phyloP scores from a whole-genome alignment of 2,888 invertebrate genomes.

The Lumbricus terrestris region DNA sequence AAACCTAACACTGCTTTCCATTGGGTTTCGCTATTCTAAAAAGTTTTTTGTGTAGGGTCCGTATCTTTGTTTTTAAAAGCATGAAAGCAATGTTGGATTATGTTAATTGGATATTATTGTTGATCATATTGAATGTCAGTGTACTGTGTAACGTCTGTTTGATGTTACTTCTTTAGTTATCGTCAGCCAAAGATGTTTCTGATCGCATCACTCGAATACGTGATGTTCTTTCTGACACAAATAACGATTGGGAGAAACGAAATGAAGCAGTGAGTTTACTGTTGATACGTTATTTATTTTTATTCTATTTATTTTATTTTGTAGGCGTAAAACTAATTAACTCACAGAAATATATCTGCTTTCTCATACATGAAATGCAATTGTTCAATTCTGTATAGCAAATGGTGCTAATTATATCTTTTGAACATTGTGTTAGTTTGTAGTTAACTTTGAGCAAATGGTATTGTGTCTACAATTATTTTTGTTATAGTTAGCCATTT shows the following conservation, averaged over 20 bases:
- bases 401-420: too few species aligned
- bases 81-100: not conserved
- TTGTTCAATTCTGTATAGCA: too few species aligned
- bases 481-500: too few species aligned
- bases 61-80: not conserved
- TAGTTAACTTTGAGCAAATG: too few species aligned
- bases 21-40: too few species aligned
- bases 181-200: slow-evolving; percentile 78
- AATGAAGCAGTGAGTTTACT: slow-evolving; percentile 75
- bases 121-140: not conserved
- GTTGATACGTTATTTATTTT: not conserved
- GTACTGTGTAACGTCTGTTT: not conserved
- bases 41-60: not conserved
- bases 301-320: not conserved
- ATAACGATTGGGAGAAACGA: slow-evolving; percentile 89
- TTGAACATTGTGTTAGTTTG: too few species aligned
- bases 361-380: too few species aligned
- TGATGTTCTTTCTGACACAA: slow-evolving; percentile 75
- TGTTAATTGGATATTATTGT: not conserved
- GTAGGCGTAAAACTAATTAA: too few species aligned
- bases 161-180: slow-evolving; percentile 64
- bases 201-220: slow-evolving; percentile 76
- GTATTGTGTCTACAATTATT: too few species aligned
- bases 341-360: too few species aligned
- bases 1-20: too few species aligned